Conservation (phyloP, 2,113 vertebrate species). For the Hoplias malabaricus region DNA sequence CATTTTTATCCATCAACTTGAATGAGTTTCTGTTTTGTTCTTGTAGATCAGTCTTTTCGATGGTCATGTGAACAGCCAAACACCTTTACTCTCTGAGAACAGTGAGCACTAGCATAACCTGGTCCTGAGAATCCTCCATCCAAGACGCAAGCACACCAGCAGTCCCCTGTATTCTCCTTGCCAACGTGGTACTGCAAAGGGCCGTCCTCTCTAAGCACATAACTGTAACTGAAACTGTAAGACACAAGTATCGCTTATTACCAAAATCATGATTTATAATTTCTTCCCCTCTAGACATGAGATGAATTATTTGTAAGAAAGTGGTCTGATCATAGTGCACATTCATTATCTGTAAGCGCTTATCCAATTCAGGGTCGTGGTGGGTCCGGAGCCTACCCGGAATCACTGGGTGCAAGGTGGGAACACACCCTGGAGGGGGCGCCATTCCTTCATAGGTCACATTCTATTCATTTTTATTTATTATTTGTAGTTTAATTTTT, state of each 20-base stretch:
- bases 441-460: background rate
- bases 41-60: slow-evolving; percentile 50
- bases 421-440: no score
- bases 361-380: no score
- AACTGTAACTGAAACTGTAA: slow-evolving; percentile 17
- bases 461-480: background rate
- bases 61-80: slow-evolving; percentile 40
- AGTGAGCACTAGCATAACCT: slow-evolving; percentile 5
- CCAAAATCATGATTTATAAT: background rate
- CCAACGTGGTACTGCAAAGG: slow-evolving; percentile 27
- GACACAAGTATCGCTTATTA: background rate
- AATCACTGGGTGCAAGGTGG: no score
- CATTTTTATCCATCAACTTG: no score
- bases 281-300: background rate
- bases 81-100: slow-evolving; percentile 46
- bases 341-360: no score
- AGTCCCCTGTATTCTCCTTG: background rate
- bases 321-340: background rate
- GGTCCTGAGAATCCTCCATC: background rate
- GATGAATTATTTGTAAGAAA: background rate
- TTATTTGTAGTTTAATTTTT: background rate
- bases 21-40: background rate
- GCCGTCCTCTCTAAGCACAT: slow-evolving; percentile 23
- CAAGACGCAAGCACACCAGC: background rate
- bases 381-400: no score